Evolutionary conservation across 2,797 vertebrate genomes (phyloP).

Genomic region (Propithecus perrieri): DNA sequence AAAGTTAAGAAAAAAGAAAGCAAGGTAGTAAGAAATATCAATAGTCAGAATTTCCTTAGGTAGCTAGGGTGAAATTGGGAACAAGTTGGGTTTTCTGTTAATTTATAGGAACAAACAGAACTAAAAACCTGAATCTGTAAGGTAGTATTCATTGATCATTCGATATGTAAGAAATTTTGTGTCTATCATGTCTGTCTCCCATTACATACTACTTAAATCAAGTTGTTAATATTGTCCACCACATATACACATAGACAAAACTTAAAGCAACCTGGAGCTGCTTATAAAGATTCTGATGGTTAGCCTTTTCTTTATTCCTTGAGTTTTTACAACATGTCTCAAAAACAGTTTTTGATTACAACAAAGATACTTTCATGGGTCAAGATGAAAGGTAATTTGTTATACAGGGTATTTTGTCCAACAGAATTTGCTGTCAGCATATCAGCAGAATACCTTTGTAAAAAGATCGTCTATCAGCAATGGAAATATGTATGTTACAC

Average conservation of each 20-base stretch:
- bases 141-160: background rate
- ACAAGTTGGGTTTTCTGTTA: background rate
- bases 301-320: background rate
- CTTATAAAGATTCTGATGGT: background rate
- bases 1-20: background rate
- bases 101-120: background rate
- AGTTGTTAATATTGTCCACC: background rate
- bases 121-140: background rate
- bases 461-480: background rate
- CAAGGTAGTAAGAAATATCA: background rate
- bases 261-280: background rate
- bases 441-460: background rate
- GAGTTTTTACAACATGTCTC: background rate
- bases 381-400: background rate
- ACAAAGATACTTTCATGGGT: background rate
- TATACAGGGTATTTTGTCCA: background rate
- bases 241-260: background rate
- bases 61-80: background rate
- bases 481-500: background rate
- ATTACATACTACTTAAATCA: background rate
- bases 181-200: background rate
- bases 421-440: background rate
- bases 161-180: background rate
- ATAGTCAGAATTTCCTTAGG: background rate
- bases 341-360: background rate